Base-by-base conservation (phyloP, 2,888 invertebrate species). In the Synanthedon tipuliformis region DNA sequence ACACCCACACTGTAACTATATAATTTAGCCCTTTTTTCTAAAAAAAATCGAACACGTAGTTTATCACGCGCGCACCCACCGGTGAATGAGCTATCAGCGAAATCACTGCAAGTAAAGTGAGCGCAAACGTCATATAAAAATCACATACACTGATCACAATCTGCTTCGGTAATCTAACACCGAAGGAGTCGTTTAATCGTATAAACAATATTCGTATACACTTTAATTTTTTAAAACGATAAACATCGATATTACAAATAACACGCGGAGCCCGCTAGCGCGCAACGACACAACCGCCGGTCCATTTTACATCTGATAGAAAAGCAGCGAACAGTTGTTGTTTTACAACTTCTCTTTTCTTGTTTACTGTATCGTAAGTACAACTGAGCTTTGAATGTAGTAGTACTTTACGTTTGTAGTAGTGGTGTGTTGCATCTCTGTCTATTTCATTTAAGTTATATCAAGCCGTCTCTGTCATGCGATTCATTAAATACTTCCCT, bases 291-390 rank as follows among this genome's bases (percentile, higher is more conserved):
- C 83, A 75, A 78, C 81, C 82, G 81, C 82, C 73, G 87, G 84
- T 80, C 84, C 87, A 85, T 85, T 87, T 85, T 85, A 85, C 88
- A 81, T 87, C 86, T 87, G 86, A 88, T 86, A 83, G 84, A 84
- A 86, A 82, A 83, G 74, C 79, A 76, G 74, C 69, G 69, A 67
- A 65, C 73, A 69, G 72, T 86, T 85, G 87, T 86, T 86, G 86
- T 86, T 85, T 84, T 84, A 85, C 86, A 84, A 86, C 84, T 84
- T 86, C 86, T 86, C 84, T 84, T 85, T 84, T 82, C 84, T 79
- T 85, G 83, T 84, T 73, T 76, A 76, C 72, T 74, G 74, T 75
- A 73, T 72, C 71, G 74, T 73, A 73, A 13, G 34, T 50, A 34
- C 50, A 50, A 70, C 72, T 71, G 51, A 71, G 62, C 59, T 66